Evolutionary conservation across 2,888 invertebrate genomes (phyloP).

Genomic region (Nomada fabriciana): DNA sequence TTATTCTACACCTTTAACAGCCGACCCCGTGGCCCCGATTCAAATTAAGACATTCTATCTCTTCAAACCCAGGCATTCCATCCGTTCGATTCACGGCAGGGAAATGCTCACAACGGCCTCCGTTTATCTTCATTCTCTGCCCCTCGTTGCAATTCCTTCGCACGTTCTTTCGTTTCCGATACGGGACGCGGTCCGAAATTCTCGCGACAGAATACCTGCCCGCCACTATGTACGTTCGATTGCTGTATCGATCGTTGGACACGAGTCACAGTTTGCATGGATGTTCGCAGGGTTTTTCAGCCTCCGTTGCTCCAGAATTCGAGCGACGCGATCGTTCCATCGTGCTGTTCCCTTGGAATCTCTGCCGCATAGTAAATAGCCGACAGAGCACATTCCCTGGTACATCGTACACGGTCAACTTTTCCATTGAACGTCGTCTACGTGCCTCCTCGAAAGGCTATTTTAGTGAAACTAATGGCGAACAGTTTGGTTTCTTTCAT

Average conservation of each 20-base stretch:
- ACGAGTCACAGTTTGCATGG: background rate
- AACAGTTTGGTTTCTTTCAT: background rate
- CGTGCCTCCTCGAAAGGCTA: background rate
- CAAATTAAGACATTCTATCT: too few species aligned
- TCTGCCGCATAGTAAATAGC: conserved; percentile 37
- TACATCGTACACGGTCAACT: conserved; percentile 36
- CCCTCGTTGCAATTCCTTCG: background rate
- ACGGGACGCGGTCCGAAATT: background rate
- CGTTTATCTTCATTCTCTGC: background rate
- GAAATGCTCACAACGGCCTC: background rate
- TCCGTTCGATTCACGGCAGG: background rate
- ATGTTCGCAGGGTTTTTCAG: conserved; percentile 18
- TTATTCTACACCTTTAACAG: too few species aligned
- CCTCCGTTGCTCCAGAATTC: conserved; percentile 55
- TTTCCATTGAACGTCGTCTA: conserved; percentile 10
- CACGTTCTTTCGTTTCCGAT: background rate
- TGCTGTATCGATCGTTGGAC: conserved; percentile 24
- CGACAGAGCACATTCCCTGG: conserved; percentile 10
- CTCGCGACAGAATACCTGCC: conserved; percentile 18
- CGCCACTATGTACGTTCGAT: conserved; percentile 23
- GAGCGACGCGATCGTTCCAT: conserved; percentile 38
- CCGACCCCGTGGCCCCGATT: too few species aligned
- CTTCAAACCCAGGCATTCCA: background rate
- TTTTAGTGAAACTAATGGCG: background rate
- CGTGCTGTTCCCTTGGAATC: conserved; percentile 17